Evolutionary conservation across 64 coral and sea anemone genomes (phyloP).

Genomic region (Dendrophyllia cribrosa): DNA sequence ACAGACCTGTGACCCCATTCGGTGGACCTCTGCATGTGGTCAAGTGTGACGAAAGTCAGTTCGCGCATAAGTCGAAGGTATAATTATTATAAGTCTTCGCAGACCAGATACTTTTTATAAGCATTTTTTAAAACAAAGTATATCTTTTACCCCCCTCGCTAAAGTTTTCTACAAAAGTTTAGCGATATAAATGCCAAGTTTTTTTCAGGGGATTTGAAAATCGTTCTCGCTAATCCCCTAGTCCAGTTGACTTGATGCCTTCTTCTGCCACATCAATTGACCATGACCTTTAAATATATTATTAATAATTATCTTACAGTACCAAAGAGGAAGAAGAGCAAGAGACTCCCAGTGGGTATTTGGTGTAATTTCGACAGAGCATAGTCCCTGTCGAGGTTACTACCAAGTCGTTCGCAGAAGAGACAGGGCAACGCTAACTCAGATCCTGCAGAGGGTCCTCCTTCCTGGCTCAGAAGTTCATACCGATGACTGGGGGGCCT

Average conservation of each 20-base stretch:
- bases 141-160: not conserved
- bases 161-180: not conserved
- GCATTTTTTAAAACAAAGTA: too few species aligned
- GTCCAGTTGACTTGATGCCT: not conserved
- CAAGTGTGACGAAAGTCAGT: conserved; percentile 46
- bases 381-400: conserved; percentile 12
- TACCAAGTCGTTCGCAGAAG: conserved; percentile 22
- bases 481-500: conserved; percentile 33
- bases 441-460: conserved; percentile 15
- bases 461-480: conserved; percentile 27
- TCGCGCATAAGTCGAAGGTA: conserved; percentile 39
- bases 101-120: too few species aligned
- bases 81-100: too few species aligned
- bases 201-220: too few species aligned
- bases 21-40: not conserved
- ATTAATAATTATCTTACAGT: not conserved
- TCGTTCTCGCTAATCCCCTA: not conserved
- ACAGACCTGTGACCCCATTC: conserved; percentile 29
- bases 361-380: conserved; percentile 7
- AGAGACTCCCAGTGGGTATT: conserved; percentile 9
- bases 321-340: conserved; percentile 2
- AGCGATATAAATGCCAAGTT: too few species aligned
- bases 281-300: too few species aligned
- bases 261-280: too few species aligned
- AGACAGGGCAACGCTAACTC: conserved; percentile 1